phyloP scores from a whole-genome alignment of 2,888 invertebrate genomes.

The Netelia virgata region DNA sequence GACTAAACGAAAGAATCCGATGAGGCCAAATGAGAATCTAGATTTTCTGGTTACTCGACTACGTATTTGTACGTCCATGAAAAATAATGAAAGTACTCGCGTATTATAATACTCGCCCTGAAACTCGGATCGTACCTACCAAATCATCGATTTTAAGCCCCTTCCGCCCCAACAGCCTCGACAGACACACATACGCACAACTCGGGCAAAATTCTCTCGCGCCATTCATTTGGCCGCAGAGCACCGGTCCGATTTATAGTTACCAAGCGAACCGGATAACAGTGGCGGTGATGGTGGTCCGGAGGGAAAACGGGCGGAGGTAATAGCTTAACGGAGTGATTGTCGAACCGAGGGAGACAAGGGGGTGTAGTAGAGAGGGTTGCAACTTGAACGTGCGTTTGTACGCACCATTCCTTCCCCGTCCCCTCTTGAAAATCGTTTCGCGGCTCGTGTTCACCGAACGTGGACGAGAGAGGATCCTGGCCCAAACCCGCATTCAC shows the following conservation, averaged over 20 bases:
- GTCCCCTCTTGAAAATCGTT: background rate
- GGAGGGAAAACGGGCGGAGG: constrained; percentile 54
- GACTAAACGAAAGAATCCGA: constrained; percentile 18
- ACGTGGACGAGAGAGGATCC: constrained; percentile 21
- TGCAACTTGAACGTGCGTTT: constrained; percentile 65
- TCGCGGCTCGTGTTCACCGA: constrained; percentile 14
- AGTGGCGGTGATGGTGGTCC: constrained; percentile 47
- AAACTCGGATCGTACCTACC: background rate
- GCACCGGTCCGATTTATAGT: constrained; percentile 64
- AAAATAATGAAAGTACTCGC: constrained; percentile 18
- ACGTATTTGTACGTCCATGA: background rate
- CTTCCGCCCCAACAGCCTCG: background rate
- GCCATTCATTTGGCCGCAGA: constrained; percentile 60
- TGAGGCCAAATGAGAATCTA: background rate
- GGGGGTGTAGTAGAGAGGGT: too few species aligned
- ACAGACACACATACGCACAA: constrained; percentile 10
- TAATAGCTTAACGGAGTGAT: constrained; percentile 65
- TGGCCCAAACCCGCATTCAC: constrained; percentile 27
- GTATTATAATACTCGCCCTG: background rate
- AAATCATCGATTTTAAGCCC: constrained; percentile 1
- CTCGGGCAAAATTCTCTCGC: constrained; percentile 46
- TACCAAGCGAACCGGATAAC: constrained; percentile 69
- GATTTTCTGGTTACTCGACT: too few species aligned
- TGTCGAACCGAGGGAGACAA: constrained; percentile 58
- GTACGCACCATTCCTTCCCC: constrained; percentile 37